Evolutionary conservation across 2,888 invertebrate species (phyloP).

Genomic region (Spodoptera picta): DNA sequence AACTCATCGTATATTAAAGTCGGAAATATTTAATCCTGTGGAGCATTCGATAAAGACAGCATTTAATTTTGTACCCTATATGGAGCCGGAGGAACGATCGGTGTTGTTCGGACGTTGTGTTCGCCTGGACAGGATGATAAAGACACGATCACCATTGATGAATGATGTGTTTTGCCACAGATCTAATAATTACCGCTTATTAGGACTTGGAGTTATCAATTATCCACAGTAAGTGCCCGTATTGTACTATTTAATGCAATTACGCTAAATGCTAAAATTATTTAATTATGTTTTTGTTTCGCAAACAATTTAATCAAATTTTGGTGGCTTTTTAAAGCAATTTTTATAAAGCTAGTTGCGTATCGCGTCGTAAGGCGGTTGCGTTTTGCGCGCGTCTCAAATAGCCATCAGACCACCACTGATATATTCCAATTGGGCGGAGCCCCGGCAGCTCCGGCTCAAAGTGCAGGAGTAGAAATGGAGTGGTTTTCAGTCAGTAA

Average conservation of each 20-base stretch:
- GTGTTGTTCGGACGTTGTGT: conserved; percentile 87
- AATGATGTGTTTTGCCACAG: conserved; percentile 88
- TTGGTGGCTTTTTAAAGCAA: too few species aligned
- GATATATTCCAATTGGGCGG: too few species aligned
- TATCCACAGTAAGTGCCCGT: conserved; percentile 67
- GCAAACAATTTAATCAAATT: too few species aligned
- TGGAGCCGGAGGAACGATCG: conserved; percentile 77
- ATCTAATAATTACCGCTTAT: conserved; percentile 88
- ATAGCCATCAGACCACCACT: too few species aligned
- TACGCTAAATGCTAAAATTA: too few species aligned
- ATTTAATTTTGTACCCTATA: conserved; percentile 59
- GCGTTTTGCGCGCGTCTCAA: too few species aligned
- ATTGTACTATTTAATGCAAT: neutral
- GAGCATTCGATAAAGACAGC: conserved; percentile 81
- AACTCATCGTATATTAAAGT: conserved; percentile 89
- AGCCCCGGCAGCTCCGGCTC: too few species aligned
- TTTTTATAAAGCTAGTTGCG: neutral
- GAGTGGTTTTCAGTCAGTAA: too few species aligned
- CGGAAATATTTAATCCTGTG: conserved; percentile 88
- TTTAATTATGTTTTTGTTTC: too few species aligned
- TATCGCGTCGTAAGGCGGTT: neutral
- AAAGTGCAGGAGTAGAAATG: too few species aligned
- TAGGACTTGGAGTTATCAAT: conserved; percentile 86
- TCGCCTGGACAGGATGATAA: conserved; percentile 87
- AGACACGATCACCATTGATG: conserved; percentile 88